phyloP scores from a whole-genome alignment of 2,113 vertebrate species.

The Dermatemys mawii region DNA sequence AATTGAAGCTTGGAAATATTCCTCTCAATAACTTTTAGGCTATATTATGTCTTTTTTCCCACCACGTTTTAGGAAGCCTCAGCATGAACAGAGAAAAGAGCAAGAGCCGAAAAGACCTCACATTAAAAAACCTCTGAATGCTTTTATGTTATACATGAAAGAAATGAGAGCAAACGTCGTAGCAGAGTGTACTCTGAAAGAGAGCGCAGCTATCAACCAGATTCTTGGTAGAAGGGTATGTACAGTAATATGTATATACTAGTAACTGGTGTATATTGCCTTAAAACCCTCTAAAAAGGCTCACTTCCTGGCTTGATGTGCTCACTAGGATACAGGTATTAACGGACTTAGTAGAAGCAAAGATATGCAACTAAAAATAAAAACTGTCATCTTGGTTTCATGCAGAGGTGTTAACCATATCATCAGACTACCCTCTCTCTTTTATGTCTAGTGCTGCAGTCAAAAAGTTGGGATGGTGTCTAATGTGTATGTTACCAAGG shows the following conservation, averaged over 20 bases:
- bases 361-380: slow-evolving; percentile 27
- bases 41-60: slow-evolving; percentile 34
- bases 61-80: slow-evolving; percentile 90
- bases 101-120: slow-evolving; percentile 99
- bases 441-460: neutral
- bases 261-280: slow-evolving; percentile 39
- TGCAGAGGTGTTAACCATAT: neutral
- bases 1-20: neutral
- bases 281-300: neutral
- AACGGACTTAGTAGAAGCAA: slow-evolving; percentile 15
- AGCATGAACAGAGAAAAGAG: slow-evolving; percentile 98
- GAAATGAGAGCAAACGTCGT: slow-evolving; percentile 99
- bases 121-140: slow-evolving; percentile 99
- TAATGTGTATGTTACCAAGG: neutral
- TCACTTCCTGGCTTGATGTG: slow-evolving; percentile 55
- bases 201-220: slow-evolving; percentile 99
- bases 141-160: slow-evolving; percentile 99
- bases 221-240: slow-evolving; percentile 97
- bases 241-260: slow-evolving; percentile 24
- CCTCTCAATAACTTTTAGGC: neutral
- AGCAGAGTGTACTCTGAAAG: slow-evolving; percentile 98
- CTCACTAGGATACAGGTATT: slow-evolving; percentile 54
- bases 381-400: neutral
- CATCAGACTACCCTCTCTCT: neutral
- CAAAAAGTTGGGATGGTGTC: neutral